Base-by-base conservation (phyloP, 2,888 invertebrate genomes). In the Romanomermis culicivorax region DNA sequence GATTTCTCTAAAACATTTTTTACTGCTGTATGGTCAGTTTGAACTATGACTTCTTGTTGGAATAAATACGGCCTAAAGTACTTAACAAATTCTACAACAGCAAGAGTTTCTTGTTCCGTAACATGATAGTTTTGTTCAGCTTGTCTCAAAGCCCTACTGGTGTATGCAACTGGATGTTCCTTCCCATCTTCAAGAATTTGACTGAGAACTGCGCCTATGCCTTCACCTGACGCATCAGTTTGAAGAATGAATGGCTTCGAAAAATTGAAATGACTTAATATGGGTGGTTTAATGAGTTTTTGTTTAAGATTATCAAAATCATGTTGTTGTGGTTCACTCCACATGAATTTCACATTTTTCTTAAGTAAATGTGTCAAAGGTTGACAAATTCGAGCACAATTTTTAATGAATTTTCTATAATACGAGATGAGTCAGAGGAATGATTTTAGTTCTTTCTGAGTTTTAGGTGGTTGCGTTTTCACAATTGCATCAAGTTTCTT, bases 21-120 rank as follows among this genome's bases (percentile, higher is more conserved):
- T n/a, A 53, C n/a, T 24, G 53, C 30, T 23, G 43, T 25, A 30
- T 30, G 30, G 53, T 53, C 53, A 20, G 47, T 53, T 53, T 20
- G 7, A 26, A 53, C 26, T 29, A n/a, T 47, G 26, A 53, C 29
- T 23, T 27, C n/a, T n/a, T 20, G n/a, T 4, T 47, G 24, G 11
- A 14, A 23, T n/a, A 53, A 23, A 27, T 53, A 53, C 3, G 7
- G 30, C 2, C 47, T 3, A 47, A 53, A 53, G 47, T 53, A 48
- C 11, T 53, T 45, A 3, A 53, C 20, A 3, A 7, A 24, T 29
- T 25, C 20, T 20, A 45, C 47, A 24, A 53, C 30, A 2, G 53
- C n/a, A n/a, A n/a, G n/a, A n/a, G n/a, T n/a, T n/a, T n/a, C n/a
- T n/a, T n/a, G n/a, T n/a, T n/a, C n/a, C n/a, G n/a, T n/a, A n/a